Evolutionary conservation across 1,140 invertebrate genomes (phyloP), one percentile per base, ranked within the genome.

Genomic region (Neodiprion virginianus): DNA sequence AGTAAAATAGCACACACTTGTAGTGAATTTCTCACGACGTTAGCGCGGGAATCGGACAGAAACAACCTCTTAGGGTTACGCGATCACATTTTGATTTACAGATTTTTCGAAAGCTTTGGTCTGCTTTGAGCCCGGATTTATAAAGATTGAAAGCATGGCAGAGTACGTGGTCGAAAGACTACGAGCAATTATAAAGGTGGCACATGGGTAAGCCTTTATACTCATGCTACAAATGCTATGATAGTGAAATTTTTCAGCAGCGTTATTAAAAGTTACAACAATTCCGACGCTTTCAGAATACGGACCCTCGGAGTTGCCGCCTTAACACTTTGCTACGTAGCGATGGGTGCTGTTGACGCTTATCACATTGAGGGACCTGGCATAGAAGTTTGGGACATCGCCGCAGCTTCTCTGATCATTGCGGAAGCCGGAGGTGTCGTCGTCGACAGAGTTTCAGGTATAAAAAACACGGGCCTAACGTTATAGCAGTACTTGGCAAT

Each of bases 241-340:
- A 40, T 40, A 5, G 28, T 40, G 5, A 40, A 40, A 40, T 40
- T 40, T 5, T 40, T 40, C 28, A 40, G 28, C 28, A 40, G 28
- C 28, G 28, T 40, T 40, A 2, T 40, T 5, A 40, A 3, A 3
- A 5, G 28, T 40, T 40, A 40, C 28, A 40, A 40, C 5, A 40
- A 40, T 40, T 40, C 28, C 28, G 28, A 40, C 28, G 5, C 1
- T 40, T 40, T 40, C 28, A 40, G 28, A 40, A 91, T 95, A 69
- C 90, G 95, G 50, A 91, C 91, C n/a, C 87, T 94, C 69, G 95
- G 95, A 7, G 94, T 92, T 71, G 94, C 94, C 4, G 94, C 94
- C 1, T 78, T 96, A 61, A 93, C 94, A 40, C 88, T 96, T 76
- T 94, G 93, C 82, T 90, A 92, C 75, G 91, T 96, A 4, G 95